Base-by-base conservation (phyloP, 2,888 invertebrate genomes). In the Pammene fasciana region DNA sequence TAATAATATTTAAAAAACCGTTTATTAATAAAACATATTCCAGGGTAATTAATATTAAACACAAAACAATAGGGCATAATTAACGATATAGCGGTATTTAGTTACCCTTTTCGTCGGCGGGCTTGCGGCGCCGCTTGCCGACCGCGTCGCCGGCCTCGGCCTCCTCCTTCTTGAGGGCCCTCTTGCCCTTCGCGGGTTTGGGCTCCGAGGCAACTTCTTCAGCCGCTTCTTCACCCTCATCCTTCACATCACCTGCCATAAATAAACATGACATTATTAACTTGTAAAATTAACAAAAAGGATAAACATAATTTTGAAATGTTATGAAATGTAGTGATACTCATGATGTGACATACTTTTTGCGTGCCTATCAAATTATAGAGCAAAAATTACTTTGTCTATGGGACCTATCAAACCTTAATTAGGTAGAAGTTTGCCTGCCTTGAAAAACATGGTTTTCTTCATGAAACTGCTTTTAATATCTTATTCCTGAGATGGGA, bases 51-150 rank as follows among this genome's bases (percentile, higher is more conserved):
- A 83, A 78, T 82, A 84, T 84, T 81, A 83, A 68, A 65, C 57
- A 55, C 57, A 55, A 13, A 62, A 65, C 46, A 67, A 56, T 80
- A 76, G 74, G 76, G 73, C 78, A 76, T 79, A 80, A 41, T 75
- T 71, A 83, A 76, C 77, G 77, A 75, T 81, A 80, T 77, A 82
- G 83, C 80, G 82, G 77, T 78, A 80, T 82, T 91, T 59, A 92
- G 77, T 91, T 92, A 92, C 92, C 92, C 90, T 90, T 90, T 43
- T 91, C 90, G 54, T 90, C 90, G 1, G 82, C 80, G 38, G 79
- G 81, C 75, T 90, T 91, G 76, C 90, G 90, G 74, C 87, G 83
- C 72, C 91, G 86, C 75, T 90, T 90, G 48, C 80, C 80, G 8
- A 81, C 82, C 11, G 86, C 78, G 73, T 90, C 91, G 5, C 79